Evolutionary conservation across 1,140 invertebrate species (phyloP), one percentile per base, ranked within the genome.

Genomic region (Kradibia gibbosae): DNA sequence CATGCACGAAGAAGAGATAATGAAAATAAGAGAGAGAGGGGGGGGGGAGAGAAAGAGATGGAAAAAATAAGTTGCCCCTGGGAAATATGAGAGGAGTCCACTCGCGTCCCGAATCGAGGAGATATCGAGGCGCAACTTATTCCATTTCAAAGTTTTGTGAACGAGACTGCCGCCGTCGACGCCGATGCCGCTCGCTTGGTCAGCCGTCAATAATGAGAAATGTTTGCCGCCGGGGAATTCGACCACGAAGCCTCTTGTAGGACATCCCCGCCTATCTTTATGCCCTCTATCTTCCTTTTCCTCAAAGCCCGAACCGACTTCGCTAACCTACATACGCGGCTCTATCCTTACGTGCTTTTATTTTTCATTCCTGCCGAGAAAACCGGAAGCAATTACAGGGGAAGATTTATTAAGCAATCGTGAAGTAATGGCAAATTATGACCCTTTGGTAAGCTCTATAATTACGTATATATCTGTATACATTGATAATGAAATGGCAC

Each of bases 121-220:
- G 71, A 82, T 67, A 75, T 28, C 83, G 55, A 72, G 57, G 81
- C 42, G 83, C 84, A 88, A 87, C 86, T 88, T 88, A 87, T 88
- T 88, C 87, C 85, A 88, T 88, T 87, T 79, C 79, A 83, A 88
- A 88, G 87, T 88, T 88, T 87, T 86, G 85, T 83, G 83, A 83
- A 85, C 83, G 86, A 84, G 73, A 84, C 81, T 78, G 67, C 80
- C 71, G 13, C 55, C 15, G 67, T 81, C 71, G 34, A 42, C 25
- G 36, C 3, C 62, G 13, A 48, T 13, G 4, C 20, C 50, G 25
- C 17, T 50, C 84, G 79, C 83, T 85, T 84, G 87, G 86, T 88
- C 88, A 86, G 86, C 85, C 87, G 86, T 87, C 88, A 87, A 88
- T 88, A 86, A 87, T 87, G 88, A 88, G 86, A 88, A 88, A 87